A percentile compares a stretch with the other conserved stretches of the same genome.
Evolutionary conservation across 2,113 vertebrate species (phyloP).

Genomic region (Speoplatyrhinus poulsoni): DNA sequence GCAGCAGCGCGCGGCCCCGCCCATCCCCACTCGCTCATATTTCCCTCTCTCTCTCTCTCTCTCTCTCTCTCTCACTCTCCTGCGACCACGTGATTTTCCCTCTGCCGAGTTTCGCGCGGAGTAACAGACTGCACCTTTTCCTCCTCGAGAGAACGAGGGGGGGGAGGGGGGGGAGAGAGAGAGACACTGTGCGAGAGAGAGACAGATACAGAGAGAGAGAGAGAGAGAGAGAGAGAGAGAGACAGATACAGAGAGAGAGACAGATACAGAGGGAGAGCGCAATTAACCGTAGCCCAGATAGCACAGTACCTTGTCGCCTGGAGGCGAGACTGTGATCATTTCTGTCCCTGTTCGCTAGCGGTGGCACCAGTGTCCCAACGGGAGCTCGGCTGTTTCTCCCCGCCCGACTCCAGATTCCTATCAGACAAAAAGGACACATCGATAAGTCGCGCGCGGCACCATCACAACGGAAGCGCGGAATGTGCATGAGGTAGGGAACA

Average conservation of each 20-base stretch:
- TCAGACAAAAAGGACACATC: conserved; percentile 44
- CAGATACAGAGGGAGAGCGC: conserved; percentile 11
- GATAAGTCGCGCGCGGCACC: conserved; percentile 54
- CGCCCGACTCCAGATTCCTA: conserved; percentile 33
- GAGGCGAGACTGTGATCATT: conserved; percentile 57
- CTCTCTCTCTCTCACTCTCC: conserved; percentile 12
- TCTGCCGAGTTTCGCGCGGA: conserved; percentile 61
- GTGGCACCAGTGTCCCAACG: conserved; percentile 8
- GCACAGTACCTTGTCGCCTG: conserved; percentile 54
- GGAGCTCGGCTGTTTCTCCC: conserved; percentile 33
- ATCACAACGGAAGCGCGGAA: conserved; percentile 47
- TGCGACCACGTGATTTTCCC: conserved; percentile 61
- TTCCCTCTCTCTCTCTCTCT: conserved; percentile 10
- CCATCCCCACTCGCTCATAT: conserved; percentile 36
- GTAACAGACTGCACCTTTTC: conserved; percentile 76
- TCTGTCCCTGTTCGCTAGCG: conserved; percentile 43
- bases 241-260: conserved; percentile 12
- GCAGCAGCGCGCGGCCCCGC: conserved; percentile 68
- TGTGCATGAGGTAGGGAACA: conserved; percentile 55
- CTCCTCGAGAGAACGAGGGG: conserved; percentile 52
- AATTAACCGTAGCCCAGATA: neutral
- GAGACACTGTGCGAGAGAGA: conserved; percentile 5
- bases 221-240: conserved; percentile 7
- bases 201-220: conserved; percentile 2
- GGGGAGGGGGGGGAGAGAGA: neutral